These are phyloP conservation scores for Diprion similis DNA, from an alignment of 1,140 invertebrate species.

Conservation along the genomic window DNA sequence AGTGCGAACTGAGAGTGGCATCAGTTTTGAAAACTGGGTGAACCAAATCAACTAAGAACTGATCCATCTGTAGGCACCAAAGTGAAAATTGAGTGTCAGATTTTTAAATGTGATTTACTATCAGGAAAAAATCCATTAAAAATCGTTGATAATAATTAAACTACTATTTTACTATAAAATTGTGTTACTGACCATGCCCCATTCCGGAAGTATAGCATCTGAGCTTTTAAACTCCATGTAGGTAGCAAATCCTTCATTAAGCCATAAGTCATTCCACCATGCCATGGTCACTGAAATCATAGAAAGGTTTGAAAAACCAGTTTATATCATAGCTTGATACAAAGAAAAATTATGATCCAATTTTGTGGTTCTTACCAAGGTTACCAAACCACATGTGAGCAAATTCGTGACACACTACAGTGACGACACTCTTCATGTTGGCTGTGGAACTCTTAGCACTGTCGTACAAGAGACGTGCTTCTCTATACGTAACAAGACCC, in stretches of 20 bases:
- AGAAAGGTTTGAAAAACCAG: slow-evolving; percentile 26
- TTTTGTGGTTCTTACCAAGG: slow-evolving; percentile 64
- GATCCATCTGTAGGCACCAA: slow-evolving; percentile 61
- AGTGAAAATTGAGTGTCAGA: not conserved
- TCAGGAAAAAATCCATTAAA: slow-evolving; percentile 19
- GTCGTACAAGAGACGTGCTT: slow-evolving; percentile 83
- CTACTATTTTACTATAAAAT: slow-evolving; percentile 15
- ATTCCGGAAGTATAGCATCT: slow-evolving; percentile 75
- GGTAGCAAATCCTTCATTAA: slow-evolving; percentile 91
- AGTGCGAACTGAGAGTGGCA: slow-evolving; percentile 83
- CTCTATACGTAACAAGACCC: slow-evolving; percentile 85
- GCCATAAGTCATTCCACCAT: slow-evolving; percentile 94
- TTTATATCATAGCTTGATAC: slow-evolving; percentile 9
- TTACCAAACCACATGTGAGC: slow-evolving; percentile 95
- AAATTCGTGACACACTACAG: slow-evolving; percentile 88
- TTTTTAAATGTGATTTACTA: not conserved
- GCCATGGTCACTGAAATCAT: slow-evolving; percentile 79
- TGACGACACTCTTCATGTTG: slow-evolving; percentile 81
- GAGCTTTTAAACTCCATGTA: slow-evolving; percentile 86
- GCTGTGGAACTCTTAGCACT: slow-evolving; percentile 69
- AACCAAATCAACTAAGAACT: slow-evolving; percentile 77
- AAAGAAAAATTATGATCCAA: not conserved
- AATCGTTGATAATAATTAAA: not conserved
- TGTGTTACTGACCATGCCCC: slow-evolving; percentile 76
- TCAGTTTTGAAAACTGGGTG: slow-evolving; percentile 80